A percentile compares a stretch with the other conserved stretches of the same genome.
These are phyloP conservation scores for Xenopus laevis DNA, from an alignment of 2,113 vertebrate species.

Conservation along the genomic window DNA sequence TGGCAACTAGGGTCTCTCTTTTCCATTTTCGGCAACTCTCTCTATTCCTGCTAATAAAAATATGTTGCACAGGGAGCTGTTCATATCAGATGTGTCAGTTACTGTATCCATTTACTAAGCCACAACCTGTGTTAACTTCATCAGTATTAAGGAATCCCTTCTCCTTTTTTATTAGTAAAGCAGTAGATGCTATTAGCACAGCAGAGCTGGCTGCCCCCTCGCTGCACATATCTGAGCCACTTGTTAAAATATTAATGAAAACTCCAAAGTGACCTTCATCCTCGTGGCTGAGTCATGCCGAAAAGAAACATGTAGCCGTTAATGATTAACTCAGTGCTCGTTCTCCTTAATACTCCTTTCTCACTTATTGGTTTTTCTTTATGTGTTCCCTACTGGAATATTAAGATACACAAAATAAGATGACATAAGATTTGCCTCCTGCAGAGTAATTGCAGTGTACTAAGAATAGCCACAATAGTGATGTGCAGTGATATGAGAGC, in stretches of 20 bases:
- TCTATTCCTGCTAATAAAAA: too few relatives aligned
- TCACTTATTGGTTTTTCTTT: neutral
- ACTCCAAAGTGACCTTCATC: conserved; percentile 59
- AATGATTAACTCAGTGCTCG: conserved; percentile 65
- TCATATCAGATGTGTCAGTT: too few relatives aligned
- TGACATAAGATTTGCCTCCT: neutral
- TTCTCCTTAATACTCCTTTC: too few relatives aligned
- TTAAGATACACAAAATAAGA: neutral
- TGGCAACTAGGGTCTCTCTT: too few relatives aligned
- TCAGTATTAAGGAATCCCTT: neutral
- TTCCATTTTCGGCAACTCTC: too few relatives aligned
- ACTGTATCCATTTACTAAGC: too few relatives aligned
- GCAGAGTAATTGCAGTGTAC: too few relatives aligned
- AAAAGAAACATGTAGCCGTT: conserved; percentile 59
- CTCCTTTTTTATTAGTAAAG: neutral
- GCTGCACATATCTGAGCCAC: too few relatives aligned
- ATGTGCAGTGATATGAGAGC: too few relatives aligned
- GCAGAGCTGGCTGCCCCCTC: neutral
- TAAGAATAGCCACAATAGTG: too few relatives aligned
- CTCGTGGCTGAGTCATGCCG: conserved; percentile 53
- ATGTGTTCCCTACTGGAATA: neutral
- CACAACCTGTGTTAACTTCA: too few relatives aligned
- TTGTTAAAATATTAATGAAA: conserved; percentile 72
- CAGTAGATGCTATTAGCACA: neutral
- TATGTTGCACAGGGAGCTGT: too few relatives aligned